Percentiles rank a stretch among this genome's conserved stretches.
Evolutionary conservation across 2,113 vertebrate species (phyloP).

Genomic region (Suncus etruscus): DNA sequence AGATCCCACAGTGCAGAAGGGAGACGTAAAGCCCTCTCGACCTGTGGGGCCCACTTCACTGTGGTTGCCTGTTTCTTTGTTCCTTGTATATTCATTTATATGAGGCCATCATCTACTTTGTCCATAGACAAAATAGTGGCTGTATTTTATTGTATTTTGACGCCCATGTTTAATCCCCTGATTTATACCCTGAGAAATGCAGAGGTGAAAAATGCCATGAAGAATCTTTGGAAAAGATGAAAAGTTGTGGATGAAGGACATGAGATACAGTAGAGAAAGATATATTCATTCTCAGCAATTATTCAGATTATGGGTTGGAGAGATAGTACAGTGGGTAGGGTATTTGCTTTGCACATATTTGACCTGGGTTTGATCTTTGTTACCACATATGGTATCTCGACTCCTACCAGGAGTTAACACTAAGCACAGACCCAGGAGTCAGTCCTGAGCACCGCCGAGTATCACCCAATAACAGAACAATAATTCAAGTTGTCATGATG

Average conservation of each 20-base stretch:
- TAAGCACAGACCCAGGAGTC: no score
- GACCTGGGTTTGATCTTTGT: no score
- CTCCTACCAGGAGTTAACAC: no score
- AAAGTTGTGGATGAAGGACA: background rate
- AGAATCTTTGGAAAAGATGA: constrained; percentile 62
- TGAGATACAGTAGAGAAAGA: background rate
- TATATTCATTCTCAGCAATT: background rate
- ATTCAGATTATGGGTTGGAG: no score
- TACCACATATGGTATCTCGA: no score
- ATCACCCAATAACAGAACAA: background rate
- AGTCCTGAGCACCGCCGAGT: no score
- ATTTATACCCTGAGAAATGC: constrained; percentile 56
- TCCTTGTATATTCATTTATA: constrained; percentile 58
- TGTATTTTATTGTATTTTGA: constrained; percentile 72
- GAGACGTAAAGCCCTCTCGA: constrained; percentile 50
- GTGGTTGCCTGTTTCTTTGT: constrained; percentile 20
- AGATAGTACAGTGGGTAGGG: no score
- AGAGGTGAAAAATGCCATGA: constrained; percentile 7
- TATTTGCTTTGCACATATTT: no score
- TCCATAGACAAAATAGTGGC: constrained; percentile 66
- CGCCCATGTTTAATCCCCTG: constrained; percentile 58
- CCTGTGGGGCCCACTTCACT: constrained; percentile 46
- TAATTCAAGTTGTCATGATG: background rate
- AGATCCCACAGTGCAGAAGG: constrained; percentile 22
- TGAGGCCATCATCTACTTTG: constrained; percentile 49